Conservation (phyloP, 2,888 invertebrate genomes). For the Apodemia hepburni region DNA sequence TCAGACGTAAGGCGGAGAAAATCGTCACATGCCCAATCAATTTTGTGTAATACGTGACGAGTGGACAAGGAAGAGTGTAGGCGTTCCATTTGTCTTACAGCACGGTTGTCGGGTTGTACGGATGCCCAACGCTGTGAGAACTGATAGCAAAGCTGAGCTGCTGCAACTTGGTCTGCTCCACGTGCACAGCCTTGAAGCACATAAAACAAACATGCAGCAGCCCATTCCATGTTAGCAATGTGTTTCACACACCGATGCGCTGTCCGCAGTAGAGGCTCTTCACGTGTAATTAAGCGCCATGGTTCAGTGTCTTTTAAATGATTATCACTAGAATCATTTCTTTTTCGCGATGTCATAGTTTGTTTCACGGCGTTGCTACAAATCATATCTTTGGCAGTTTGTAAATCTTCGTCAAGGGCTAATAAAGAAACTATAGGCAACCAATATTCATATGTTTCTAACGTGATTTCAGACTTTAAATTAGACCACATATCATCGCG, state of each 20-base stretch:
- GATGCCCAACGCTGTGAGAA: slow-evolving; percentile 75
- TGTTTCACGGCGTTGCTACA: slow-evolving; percentile 76
- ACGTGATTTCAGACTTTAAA: slow-evolving; percentile 72
- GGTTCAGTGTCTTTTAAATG: slow-evolving; percentile 55
- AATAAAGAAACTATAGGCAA: slow-evolving; percentile 62
- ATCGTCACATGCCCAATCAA: slow-evolving; percentile 71
- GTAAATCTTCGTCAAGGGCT: slow-evolving; percentile 60
- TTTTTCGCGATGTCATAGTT: slow-evolving; percentile 71
- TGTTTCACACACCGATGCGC: slow-evolving; percentile 71
- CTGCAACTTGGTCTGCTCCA: slow-evolving; percentile 75
- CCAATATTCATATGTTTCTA: slow-evolving; percentile 73
- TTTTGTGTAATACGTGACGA: slow-evolving; percentile 67
- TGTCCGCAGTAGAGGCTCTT: slow-evolving; percentile 65
- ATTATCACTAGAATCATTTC: slow-evolving; percentile 42
- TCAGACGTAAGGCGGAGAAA: slow-evolving; percentile 63
- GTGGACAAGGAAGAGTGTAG: slow-evolving; percentile 68
- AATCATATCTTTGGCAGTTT: slow-evolving; percentile 74
- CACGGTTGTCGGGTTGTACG: slow-evolving; percentile 68
- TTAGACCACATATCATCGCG: slow-evolving; percentile 74
- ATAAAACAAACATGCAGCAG: slow-evolving; percentile 73
- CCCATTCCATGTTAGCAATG: slow-evolving; percentile 78
- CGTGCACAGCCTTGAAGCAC: slow-evolving; percentile 72
- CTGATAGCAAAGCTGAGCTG: slow-evolving; percentile 71
- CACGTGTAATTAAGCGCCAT: slow-evolving; percentile 62
- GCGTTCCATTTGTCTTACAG: slow-evolving; percentile 72